phyloP scores from a whole-genome alignment of 2,888 invertebrate species.

The Ectobius pallidus region DNA sequence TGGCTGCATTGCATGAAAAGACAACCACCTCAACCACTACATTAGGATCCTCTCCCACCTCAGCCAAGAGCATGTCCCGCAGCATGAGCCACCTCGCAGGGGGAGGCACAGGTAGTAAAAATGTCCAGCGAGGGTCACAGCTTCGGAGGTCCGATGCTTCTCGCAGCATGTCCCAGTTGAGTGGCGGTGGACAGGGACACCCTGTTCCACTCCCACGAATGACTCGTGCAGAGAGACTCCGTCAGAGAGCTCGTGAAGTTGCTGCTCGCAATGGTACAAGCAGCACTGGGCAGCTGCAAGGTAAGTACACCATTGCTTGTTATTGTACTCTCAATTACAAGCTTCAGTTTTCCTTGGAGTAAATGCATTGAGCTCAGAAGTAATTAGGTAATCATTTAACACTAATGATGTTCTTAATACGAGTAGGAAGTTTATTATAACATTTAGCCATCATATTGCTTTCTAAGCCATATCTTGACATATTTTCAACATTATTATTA shows the following conservation, averaged over 20 bases:
- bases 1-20: conserved; percentile 51
- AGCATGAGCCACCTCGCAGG: conserved; percentile 75
- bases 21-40: conserved; percentile 48
- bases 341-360: too few species aligned
- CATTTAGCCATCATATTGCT: too few species aligned
- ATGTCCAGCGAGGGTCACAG: conserved; percentile 45
- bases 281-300: conserved; percentile 12
- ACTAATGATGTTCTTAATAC: too few species aligned
- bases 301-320: background rate
- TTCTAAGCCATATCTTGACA: too few species aligned
- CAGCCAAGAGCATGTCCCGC: conserved; percentile 63
- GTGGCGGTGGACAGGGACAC: conserved; percentile 38
- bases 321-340: too few species aligned
- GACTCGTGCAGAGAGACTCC: conserved; percentile 56
- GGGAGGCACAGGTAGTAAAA: conserved; percentile 51
- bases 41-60: conserved; percentile 51
- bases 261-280: conserved; percentile 34
- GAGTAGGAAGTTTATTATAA: too few species aligned
- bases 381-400: too few species aligned
- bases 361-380: too few species aligned
- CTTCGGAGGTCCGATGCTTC: conserved; percentile 51
- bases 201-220: conserved; percentile 54
- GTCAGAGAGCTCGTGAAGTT: conserved; percentile 53
- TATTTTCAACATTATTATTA: too few species aligned
- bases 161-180: conserved; percentile 61